Evolutionary conservation across 2,797 vertebrate genomes (phyloP).

Genomic region (Antennarius maculatus): DNA sequence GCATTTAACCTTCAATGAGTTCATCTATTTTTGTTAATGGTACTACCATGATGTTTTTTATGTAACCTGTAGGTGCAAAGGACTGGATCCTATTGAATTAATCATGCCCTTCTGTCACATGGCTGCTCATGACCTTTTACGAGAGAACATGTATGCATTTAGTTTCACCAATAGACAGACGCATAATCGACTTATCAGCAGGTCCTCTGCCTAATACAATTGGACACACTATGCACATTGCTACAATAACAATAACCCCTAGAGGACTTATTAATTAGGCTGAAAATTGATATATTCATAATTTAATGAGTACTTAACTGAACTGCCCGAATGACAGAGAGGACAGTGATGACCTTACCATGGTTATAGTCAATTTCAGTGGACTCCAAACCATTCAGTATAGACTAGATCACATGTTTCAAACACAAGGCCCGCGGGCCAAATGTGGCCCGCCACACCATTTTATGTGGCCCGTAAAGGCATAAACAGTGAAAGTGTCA

Average conservation of each 20-base stretch:
- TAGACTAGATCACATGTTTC: neutral
- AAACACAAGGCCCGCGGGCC: too few relatives aligned
- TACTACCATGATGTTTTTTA: slow-evolving; percentile 21
- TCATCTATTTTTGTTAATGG: slow-evolving; percentile 16
- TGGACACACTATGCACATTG: slow-evolving; percentile 64
- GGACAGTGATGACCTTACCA: slow-evolving; percentile 10
- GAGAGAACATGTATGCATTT: slow-evolving; percentile 59
- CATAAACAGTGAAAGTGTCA: too few relatives aligned
- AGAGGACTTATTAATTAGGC: slow-evolving; percentile 74
- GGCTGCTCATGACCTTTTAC: slow-evolving; percentile 76
- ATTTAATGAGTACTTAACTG: slow-evolving; percentile 55
- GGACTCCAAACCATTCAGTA: slow-evolving; percentile 4
- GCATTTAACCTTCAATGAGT: slow-evolving; percentile 7
- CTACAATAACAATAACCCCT: slow-evolving; percentile 59
- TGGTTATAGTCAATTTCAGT: slow-evolving; percentile 29
- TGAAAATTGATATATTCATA: slow-evolving; percentile 65
- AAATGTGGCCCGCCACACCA: too few relatives aligned
- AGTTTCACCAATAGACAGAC: slow-evolving; percentile 42
- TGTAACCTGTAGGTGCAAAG: slow-evolving; percentile 50
- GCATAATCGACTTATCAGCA: slow-evolving; percentile 77
- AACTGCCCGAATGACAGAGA: slow-evolving; percentile 33
- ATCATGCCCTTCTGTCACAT: slow-evolving; percentile 50
- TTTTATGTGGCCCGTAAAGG: too few relatives aligned
- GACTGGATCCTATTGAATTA: slow-evolving; percentile 63
- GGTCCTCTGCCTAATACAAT: slow-evolving; percentile 62